A percentile compares a stretch with the other conserved stretches of the same genome.
These are phyloP conservation scores for Megalops atlanticus DNA, from an alignment of 2,113 vertebrate genomes.

Conservation along the genomic window DNA sequence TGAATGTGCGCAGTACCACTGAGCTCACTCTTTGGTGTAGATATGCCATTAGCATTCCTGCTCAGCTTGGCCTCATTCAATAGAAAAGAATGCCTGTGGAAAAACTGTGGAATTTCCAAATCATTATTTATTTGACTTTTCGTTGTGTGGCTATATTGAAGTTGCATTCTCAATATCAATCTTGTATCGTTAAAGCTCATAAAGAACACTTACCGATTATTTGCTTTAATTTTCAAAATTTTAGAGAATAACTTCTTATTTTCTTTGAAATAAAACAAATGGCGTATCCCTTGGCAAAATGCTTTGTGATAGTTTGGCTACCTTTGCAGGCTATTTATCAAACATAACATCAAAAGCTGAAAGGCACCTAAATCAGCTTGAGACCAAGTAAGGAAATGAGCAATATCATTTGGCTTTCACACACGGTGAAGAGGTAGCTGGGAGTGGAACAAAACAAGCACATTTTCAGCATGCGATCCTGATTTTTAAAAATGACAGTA, in stretches of 20 bases:
- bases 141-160: background rate
- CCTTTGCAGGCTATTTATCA: background rate
- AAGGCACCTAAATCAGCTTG: background rate
- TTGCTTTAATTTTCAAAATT: background rate
- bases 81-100: too few relatives aligned
- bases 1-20: too few relatives aligned
- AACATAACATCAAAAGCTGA: constrained; percentile 1
- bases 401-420: background rate
- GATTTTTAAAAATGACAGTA: background rate
- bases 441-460: background rate
- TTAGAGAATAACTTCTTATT: background rate
- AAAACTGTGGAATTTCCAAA: too few relatives aligned
- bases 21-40: too few relatives aligned
- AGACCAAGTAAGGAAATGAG: background rate
- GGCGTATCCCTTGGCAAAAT: background rate
- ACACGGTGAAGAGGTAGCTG: background rate
- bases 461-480: background rate
- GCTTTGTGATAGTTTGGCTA: background rate
- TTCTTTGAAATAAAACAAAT: background rate
- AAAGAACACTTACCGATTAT: background rate
- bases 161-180: too few relatives aligned
- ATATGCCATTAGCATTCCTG: too few relatives aligned
- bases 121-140: background rate
- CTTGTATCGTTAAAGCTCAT: background rate
- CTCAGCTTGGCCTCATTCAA: too few relatives aligned